Evolutionary conservation across 2,797 vertebrate genomes (phyloP).

Genomic region (Sciurus carolinensis): DNA sequence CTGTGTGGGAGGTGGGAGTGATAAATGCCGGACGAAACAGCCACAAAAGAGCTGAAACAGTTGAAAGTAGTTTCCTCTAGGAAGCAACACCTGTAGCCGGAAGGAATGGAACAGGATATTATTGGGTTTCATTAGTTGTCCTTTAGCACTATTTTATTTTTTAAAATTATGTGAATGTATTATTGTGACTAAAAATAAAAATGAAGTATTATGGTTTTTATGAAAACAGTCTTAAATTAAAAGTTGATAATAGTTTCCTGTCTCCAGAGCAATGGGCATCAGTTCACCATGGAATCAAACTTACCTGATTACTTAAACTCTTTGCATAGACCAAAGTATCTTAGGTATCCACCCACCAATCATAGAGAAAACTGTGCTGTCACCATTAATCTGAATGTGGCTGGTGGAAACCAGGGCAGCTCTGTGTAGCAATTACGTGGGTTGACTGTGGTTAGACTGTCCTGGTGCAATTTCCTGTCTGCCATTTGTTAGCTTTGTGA

Average conservation of each 20-base stretch:
- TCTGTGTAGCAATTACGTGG: neutral
- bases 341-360: neutral
- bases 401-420: conserved; percentile 28
- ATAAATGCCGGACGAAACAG: conserved; percentile 51
- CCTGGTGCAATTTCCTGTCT: conserved; percentile 49
- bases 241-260: conserved; percentile 35
- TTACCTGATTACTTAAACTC: neutral
- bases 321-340: neutral
- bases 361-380: conserved; percentile 10
- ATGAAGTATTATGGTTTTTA: conserved; percentile 15
- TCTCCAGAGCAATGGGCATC: conserved; percentile 16
- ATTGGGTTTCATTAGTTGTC: conserved; percentile 8
- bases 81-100: neutral
- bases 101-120: conserved; percentile 2
- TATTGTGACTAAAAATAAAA: conserved; percentile 49
- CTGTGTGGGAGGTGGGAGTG: neutral
- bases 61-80: conserved; percentile 4
- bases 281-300: neutral
- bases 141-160: conserved; percentile 47
- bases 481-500: conserved; percentile 60
- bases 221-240: conserved; percentile 7
- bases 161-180: neutral
- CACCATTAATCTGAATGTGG: neutral
- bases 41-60: neutral
- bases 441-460: conserved; percentile 43